These are phyloP conservation scores for Aphaenogaster floridana DNA, from an alignment of 1,140 invertebrate species.

Conservation along the genomic window DNA sequence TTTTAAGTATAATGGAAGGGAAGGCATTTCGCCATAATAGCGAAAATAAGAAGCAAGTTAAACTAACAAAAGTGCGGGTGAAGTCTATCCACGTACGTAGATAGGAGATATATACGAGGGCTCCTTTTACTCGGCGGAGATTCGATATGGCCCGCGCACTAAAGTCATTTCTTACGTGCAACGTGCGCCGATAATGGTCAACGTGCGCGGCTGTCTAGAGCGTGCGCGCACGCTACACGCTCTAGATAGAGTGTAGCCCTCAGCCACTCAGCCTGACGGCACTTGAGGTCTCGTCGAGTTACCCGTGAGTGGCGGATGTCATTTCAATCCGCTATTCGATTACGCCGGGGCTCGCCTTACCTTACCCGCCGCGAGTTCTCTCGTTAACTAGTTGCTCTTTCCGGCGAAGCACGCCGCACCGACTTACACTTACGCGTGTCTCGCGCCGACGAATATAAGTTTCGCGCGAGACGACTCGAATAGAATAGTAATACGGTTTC, in stretches of 20 bases:
- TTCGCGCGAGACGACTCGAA: not conserved
- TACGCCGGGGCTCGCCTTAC: slow-evolving; percentile 68
- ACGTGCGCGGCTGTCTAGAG: slow-evolving; percentile 65
- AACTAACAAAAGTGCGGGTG: slow-evolving; percentile 47
- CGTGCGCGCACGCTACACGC: slow-evolving; percentile 56
- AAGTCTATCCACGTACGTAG: slow-evolving; percentile 46
- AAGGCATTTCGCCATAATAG: slow-evolving; percentile 27
- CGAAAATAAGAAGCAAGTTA: slow-evolving; percentile 39
- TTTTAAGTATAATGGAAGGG: slow-evolving; percentile 8
- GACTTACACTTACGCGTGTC: slow-evolving; percentile 43
- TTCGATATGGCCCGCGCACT: slow-evolving; percentile 64
- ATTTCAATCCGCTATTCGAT: slow-evolving; percentile 79
- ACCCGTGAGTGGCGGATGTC: slow-evolving; percentile 77
- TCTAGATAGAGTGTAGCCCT: slow-evolving; percentile 62
- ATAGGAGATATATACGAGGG: slow-evolving; percentile 42
- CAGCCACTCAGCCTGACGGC: slow-evolving; percentile 62
- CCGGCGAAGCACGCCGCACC: slow-evolving; percentile 28
- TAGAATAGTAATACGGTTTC: slow-evolving; percentile 34
- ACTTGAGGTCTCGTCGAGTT: slow-evolving; percentile 75
- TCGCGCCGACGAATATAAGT: slow-evolving; percentile 39
- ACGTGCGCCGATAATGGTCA: slow-evolving; percentile 72
- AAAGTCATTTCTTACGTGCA: slow-evolving; percentile 68
- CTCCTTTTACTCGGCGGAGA: slow-evolving; percentile 60
- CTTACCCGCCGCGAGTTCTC: slow-evolving; percentile 58
- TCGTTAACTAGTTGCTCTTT: slow-evolving; percentile 75